Conservation (phyloP, 2,113 vertebrate genomes). For the Rattus norvegicus region DNA sequence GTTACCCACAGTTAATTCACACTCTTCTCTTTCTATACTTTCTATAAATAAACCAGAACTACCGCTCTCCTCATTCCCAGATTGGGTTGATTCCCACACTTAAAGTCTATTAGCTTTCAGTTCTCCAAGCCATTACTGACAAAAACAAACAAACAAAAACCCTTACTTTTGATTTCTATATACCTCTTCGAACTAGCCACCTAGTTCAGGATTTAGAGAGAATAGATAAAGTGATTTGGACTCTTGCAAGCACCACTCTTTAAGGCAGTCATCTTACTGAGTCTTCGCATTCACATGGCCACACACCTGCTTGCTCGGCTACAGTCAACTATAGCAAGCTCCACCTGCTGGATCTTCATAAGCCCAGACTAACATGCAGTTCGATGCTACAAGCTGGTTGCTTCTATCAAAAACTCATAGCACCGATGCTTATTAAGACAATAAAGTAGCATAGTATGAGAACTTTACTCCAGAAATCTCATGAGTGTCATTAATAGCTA, state of each 20-base stretch:
- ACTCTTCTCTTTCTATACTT: background rate
- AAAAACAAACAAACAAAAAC: background rate
- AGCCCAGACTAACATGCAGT: background rate
- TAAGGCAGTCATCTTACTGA: constrained; percentile 6
- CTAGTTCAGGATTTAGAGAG: constrained; percentile 6
- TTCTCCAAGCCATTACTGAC: background rate
- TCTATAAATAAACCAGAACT: background rate
- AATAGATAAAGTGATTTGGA: background rate
- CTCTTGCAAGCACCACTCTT: background rate
- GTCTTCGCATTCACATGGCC: background rate
- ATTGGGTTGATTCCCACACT: background rate
- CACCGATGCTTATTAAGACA: constrained; percentile 30
- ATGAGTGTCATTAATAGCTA: background rate
- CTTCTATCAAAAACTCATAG: constrained; percentile 18
- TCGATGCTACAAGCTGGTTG: background rate
- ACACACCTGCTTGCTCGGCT: background rate
- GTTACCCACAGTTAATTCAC: background rate
- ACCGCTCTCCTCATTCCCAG: background rate
- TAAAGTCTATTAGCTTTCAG: background rate
- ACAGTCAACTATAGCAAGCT: background rate
- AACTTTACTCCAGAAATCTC: constrained; percentile 34
- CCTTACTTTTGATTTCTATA: constrained; percentile 25
- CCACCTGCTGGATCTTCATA: constrained; percentile 31
- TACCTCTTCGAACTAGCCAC: constrained; percentile 20
- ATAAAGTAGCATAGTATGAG: constrained; percentile 40